Evolutionary conservation across 2,113 vertebrate genomes (phyloP).

Genomic region (Tenrec ecaudatus): DNA sequence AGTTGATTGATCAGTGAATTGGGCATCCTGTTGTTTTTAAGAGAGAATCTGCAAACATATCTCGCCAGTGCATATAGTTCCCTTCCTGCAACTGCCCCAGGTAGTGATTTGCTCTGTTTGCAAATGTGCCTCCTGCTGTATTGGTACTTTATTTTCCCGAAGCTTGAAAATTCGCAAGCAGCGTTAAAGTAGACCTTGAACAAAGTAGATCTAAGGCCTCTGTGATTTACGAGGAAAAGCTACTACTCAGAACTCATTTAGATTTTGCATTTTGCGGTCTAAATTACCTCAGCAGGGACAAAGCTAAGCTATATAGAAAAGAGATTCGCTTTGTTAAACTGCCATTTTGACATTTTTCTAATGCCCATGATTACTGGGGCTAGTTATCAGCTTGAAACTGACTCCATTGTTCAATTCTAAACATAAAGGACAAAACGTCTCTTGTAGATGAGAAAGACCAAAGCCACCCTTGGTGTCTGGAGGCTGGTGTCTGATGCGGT

Average conservation of each 20-base stretch:
- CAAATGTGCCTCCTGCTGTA: background rate
- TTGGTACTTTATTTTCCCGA: conserved; percentile 43
- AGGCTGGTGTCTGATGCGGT: background rate
- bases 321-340: conserved; percentile 39
- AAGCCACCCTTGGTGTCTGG: background rate
- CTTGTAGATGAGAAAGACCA: conserved; percentile 23
- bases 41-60: conserved; percentile 32
- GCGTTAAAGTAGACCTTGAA: conserved; percentile 36
- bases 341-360: conserved; percentile 40
- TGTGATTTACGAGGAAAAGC: conserved; percentile 38
- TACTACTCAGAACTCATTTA: conserved; percentile 52
- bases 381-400: conserved; percentile 59
- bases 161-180: conserved; percentile 36
- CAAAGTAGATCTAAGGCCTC: conserved; percentile 40
- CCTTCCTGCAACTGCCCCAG: background rate
- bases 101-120: background rate
- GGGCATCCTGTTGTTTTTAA: conserved; percentile 26
- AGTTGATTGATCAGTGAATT: conserved; percentile 53
- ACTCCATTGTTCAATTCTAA: conserved; percentile 42
- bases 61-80: background rate
- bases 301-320: conserved; percentile 25
- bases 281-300: background rate
- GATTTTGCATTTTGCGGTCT: conserved; percentile 51
- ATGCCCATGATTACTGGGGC: background rate
- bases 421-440: conserved; percentile 47